Base-by-base conservation (phyloP, 2,113 vertebrate genomes). In the Pandion haliaetus region DNA sequence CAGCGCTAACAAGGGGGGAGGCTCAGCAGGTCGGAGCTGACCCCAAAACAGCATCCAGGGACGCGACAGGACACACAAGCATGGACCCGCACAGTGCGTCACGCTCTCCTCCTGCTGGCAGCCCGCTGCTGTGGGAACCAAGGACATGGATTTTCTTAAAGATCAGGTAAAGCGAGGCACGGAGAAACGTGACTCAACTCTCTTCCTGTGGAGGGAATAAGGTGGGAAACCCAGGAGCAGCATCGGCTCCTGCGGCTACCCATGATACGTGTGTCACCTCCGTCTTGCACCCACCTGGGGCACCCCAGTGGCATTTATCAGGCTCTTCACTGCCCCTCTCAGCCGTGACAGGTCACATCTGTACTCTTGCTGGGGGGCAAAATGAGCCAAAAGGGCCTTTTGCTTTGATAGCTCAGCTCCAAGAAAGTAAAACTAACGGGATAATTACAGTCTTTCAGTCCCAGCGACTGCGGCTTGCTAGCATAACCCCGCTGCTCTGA, bases 231-330 rank as follows among this genome's bases (percentile, higher is more conserved):
- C 9, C 67, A 25, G 21, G 10, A 79, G 65, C 17, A 5, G 12
- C 36, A 9, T 1, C 9, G 0, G 34, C 42, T 32, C 42, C 42
- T 1, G 0, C 17, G 3, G 32, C 12, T 3, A 8, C 40, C 21
- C 70, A 8, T 0, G 9, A 6, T 4, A 28, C 1, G 1, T 2
- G 25, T 10, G 36, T 47, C 67, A 45, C 78, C 78, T 17, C 42
- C 2, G 1, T 9, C 79, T 34, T 5, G 4, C 28, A 6, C 49
- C 55, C 4, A 1, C 58, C 45, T 9, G 16, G 23, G 47, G 8
- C 58, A 72, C 34, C 49, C 32, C 31, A 7, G 47, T 8, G 10
- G 17, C 14, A 12, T 55, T 65, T 42, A 15, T 21, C 2, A 3
- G 40, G 73, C 71, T 78, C 58, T 40, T 24, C 36, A 11, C 31